Evolutionary conservation across 2,113 vertebrate genomes (phyloP).

Genomic region (Semicossyphus pulcher): DNA sequence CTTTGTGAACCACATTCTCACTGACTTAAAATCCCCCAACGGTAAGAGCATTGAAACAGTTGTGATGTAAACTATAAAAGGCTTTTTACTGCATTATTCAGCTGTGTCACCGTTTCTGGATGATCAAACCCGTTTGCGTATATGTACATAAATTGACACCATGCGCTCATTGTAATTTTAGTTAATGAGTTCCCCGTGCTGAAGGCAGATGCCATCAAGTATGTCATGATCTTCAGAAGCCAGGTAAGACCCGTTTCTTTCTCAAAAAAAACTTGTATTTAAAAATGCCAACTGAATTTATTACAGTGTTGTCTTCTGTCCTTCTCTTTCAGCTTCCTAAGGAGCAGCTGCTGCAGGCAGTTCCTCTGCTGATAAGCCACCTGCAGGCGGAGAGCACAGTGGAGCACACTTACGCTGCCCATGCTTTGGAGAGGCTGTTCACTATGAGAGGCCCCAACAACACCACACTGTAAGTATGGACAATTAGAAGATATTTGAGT

Average conservation of each 20-base stretch:
- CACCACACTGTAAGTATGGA: constrained; percentile 87
- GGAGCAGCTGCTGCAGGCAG: constrained; percentile 92
- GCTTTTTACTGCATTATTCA: no score
- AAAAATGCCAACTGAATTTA: background rate
- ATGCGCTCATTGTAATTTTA: constrained; percentile 68
- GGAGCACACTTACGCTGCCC: constrained; percentile 95
- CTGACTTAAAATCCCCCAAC: constrained; percentile 93
- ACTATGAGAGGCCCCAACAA: constrained; percentile 95
- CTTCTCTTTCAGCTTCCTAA: constrained; percentile 91
- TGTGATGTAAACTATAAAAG: background rate
- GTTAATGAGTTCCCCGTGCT: constrained; percentile 99
- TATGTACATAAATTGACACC: background rate
- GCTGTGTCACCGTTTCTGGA: no score
- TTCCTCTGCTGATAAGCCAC: constrained; percentile 92
- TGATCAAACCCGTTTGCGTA: no score
- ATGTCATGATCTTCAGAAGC: constrained; percentile 99
- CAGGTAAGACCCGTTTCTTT: constrained; percentile 84
- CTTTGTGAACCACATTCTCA: constrained; percentile 96
- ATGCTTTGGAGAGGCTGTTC: constrained; percentile 95
- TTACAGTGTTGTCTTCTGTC: background rate
- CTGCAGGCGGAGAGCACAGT: constrained; percentile 96
- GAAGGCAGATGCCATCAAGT: constrained; percentile 98
- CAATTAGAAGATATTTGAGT: no score
- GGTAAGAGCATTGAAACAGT: constrained; percentile 78
- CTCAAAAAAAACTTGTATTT: background rate